Evolutionary conservation across 2,797 vertebrate species (phyloP).

Genomic region (Neoniphon sammara): DNA sequence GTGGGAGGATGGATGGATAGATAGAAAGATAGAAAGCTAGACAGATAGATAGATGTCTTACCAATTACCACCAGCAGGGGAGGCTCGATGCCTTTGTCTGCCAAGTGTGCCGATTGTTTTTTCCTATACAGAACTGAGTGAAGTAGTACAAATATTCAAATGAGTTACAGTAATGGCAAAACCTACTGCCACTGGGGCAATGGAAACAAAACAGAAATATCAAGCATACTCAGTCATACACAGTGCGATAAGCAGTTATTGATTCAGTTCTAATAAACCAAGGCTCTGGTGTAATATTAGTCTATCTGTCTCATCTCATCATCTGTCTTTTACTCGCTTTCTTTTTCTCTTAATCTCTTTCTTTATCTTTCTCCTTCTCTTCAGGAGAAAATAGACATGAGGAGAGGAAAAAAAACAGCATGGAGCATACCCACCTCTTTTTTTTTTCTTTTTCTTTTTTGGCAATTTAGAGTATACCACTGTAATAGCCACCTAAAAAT

Average conservation of each 20-base stretch:
- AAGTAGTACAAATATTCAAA: conserved; percentile 13
- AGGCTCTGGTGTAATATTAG: neutral
- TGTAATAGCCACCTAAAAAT: too few relatives aligned
- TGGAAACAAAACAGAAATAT: neutral
- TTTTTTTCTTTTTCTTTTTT: too few relatives aligned
- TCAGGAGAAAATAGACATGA: too few relatives aligned
- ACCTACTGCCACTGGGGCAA: neutral
- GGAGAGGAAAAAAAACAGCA: too few relatives aligned
- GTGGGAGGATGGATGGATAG: neutral
- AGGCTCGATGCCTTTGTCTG: conserved; percentile 20
- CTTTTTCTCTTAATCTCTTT: too few relatives aligned
- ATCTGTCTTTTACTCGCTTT: neutral
- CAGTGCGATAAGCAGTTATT: neutral
- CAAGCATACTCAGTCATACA: neutral
- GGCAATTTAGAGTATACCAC: too few relatives aligned
- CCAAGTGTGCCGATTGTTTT: neutral
- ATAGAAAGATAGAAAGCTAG: neutral
- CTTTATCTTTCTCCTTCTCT: too few relatives aligned
- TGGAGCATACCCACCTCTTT: too few relatives aligned
- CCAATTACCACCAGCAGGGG: conserved; percentile 37
- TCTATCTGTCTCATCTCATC: neutral
- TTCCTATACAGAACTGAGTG: neutral
- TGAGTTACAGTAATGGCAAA: conserved; percentile 22
- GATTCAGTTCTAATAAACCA: neutral
- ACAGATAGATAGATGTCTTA: neutral